Base-by-base conservation (phyloP, 2,797 vertebrate genomes). In the Sciaenops ocellatus region DNA sequence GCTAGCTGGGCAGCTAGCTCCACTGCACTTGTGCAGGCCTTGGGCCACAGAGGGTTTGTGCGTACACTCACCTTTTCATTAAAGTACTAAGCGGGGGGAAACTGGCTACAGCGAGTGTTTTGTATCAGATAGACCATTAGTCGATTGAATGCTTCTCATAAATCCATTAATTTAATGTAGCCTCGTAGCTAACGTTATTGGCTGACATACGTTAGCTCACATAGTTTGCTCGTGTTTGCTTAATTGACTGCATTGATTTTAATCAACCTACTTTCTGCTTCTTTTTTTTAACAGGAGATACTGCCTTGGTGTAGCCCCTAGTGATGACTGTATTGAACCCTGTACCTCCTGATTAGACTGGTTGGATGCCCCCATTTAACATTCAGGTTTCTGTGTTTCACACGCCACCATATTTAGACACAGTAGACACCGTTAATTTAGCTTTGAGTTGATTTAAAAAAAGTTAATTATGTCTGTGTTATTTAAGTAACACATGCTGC, bases 321-420 rank as follows among this genome's bases (percentile, higher is more conserved):
- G 94, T 95, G 94, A 95, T 95, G 94, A 95, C 93, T 92, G 91
- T 90, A 93, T 87, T 93, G 93, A 93, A 90, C 89, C 93, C 93
- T 79, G 93, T 94, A 87, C 93, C 93, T 92, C 94, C 95, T 87
- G 94, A 94, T 93, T 95, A 95, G 93, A 92, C 90, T 94, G 94
- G 89, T 95, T 95, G 95, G 94, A 95, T 95, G 95, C 94, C 93
- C 95, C 92, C 93, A 88, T 94, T 94, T 92, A 94, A 91, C 85
- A 91, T 75, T 83, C 92, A 95, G 95, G 95, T 96, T 83, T 90
- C 85, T 93, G 77, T 76, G 84, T 90, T 90, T 89, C 74, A 84
- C 76, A 85, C 52, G 56, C 60, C 77, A 69, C 70, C 67, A 73
- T 77, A 83, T 85, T 76, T 57, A 80, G 82, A 78, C 28, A 78